phyloP scores from a whole-genome alignment of 2,113 vertebrate genomes.

The Numenius arquata region DNA sequence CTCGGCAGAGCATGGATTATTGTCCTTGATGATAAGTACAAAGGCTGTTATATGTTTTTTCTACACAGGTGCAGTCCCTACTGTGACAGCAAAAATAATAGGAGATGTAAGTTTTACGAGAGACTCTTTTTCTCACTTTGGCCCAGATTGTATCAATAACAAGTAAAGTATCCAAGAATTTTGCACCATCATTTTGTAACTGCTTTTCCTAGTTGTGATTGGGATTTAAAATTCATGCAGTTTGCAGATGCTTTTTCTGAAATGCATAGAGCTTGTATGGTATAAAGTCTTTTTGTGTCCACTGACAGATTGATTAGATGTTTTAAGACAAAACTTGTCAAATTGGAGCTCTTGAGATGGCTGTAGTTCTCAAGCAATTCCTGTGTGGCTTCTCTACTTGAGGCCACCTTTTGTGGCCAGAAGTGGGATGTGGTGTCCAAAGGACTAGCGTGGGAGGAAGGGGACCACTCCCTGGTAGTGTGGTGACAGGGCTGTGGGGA shows the following conservation, averaged over 20 bases:
- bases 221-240: background rate
- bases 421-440: background rate
- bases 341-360: background rate
- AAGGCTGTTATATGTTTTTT: slow-evolving; percentile 9
- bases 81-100: slow-evolving; percentile 89
- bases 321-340: background rate
- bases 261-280: background rate
- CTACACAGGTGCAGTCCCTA: slow-evolving; percentile 86
- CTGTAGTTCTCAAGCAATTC: background rate
- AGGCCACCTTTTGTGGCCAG: background rate
- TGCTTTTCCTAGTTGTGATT: background rate
- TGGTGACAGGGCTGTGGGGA: background rate
- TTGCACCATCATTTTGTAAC: background rate
- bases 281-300: background rate
- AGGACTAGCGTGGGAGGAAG: background rate
- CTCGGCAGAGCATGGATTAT: background rate
- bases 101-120: slow-evolving; percentile 86
- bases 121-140: slow-evolving; percentile 16
- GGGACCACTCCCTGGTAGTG: background rate
- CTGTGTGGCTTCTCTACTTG: background rate
- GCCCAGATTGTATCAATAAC: background rate
- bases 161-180: background rate
- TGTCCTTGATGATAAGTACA: slow-evolving; percentile 17
- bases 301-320: background rate
- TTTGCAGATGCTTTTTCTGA: background rate